Conservation (phyloP, 2,797 vertebrate genomes). For the Peromyscus eremicus region DNA sequence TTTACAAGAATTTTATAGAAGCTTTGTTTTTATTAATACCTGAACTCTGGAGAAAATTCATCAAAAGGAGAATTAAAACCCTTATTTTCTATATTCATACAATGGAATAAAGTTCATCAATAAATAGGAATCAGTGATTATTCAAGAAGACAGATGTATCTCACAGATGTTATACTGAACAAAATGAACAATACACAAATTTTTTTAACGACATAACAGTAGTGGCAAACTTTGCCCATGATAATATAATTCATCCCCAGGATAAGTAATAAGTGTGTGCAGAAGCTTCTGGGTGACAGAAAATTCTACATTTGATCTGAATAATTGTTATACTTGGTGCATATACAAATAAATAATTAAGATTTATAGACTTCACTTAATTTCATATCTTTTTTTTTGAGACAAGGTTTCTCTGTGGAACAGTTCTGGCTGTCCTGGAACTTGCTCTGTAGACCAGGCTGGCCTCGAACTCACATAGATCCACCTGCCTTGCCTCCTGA, state of each 20-base stretch:
- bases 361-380: not conserved
- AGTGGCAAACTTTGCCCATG: not conserved
- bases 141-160: not conserved
- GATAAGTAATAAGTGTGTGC: not conserved
- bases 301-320: not conserved
- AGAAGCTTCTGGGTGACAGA: not conserved
- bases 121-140: not conserved
- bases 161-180: not conserved
- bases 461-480: no score
- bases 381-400: no score
- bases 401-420: no score
- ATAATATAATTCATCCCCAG: not conserved
- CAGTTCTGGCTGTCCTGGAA: no score
- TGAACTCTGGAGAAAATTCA: not conserved
- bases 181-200: not conserved
- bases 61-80: not conserved
- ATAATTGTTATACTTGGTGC: not conserved
- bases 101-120: not conserved
- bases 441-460: no score
- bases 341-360: not conserved
- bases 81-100: not conserved
- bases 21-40: not conserved
- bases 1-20: not conserved
- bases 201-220: not conserved
- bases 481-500: no score